A percentile compares a stretch with the other conserved stretches of the same genome.
phyloP scores from a whole-genome alignment of 2,113 vertebrate species.

The Caretta caretta region DNA sequence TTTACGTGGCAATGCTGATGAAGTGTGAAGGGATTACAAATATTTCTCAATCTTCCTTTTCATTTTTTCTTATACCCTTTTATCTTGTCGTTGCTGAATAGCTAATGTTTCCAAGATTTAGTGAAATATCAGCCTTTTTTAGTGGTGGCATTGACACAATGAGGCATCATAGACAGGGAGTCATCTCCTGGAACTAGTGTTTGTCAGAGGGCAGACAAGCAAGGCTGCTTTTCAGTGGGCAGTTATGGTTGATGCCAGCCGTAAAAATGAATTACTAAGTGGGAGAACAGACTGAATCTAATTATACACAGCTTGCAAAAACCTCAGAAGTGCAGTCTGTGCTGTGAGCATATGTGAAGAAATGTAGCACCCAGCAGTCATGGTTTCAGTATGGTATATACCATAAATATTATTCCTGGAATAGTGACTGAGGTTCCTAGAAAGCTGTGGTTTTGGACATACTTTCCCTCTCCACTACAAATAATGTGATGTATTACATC shows the following conservation, averaged over 20 bases:
- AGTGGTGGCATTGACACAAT: neutral
- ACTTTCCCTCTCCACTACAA: conserved; percentile 11
- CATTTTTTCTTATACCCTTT: neutral
- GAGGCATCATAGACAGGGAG: neutral
- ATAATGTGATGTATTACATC: conserved; percentile 45
- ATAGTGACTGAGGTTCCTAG: conserved; percentile 59
- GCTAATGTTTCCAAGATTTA: neutral
- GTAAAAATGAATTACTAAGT: conserved; percentile 4
- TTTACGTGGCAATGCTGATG: neutral
- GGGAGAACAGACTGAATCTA: neutral
- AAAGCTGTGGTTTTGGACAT: conserved; percentile 54
- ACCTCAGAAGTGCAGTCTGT: neutral
- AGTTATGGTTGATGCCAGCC: neutral
- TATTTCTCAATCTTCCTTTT: neutral
- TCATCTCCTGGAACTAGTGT: neutral
- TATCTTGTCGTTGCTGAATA: neutral
- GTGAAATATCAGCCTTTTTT: neutral
- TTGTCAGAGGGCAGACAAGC: neutral
- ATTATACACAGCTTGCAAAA: neutral
- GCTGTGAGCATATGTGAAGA: conserved; percentile 1
- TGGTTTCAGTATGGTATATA: neutral
- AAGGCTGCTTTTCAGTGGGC: neutral
- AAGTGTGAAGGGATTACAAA: neutral
- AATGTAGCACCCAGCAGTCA: neutral
- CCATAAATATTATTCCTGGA: conserved; percentile 63